Percentiles rank a stretch among this genome's conserved stretches.
phyloP scores from a whole-genome alignment of 2,797 vertebrate species.

The Cynodonichthys magdalenae region DNA sequence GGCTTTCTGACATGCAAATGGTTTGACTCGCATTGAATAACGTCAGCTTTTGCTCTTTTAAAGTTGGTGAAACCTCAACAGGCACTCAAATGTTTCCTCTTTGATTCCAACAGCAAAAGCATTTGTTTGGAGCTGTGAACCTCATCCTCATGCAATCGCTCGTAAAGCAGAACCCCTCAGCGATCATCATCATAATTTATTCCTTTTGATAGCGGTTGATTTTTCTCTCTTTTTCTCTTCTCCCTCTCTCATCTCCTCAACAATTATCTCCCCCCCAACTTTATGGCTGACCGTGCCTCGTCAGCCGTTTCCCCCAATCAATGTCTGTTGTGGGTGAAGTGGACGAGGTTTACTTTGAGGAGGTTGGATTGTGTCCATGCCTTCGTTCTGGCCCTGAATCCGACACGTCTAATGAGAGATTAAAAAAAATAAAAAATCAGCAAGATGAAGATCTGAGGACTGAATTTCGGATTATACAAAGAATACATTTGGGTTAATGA shows the following conservation, averaged over 20 bases:
- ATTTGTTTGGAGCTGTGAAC: constrained; percentile 20
- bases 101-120: constrained; percentile 36
- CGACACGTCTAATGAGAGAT: constrained; percentile 9
- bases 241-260: constrained; percentile 51
- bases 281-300: constrained; percentile 45
- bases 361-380: constrained; percentile 34
- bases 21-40: constrained; percentile 30
- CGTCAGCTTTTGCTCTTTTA: constrained; percentile 27
- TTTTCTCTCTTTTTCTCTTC: constrained; percentile 38
- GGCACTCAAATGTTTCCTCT: constrained; percentile 16
- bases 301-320: constrained; percentile 53
- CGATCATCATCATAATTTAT: constrained; percentile 27
- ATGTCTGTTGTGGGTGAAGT: constrained; percentile 37
- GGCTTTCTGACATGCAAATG: constrained; percentile 33
- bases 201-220: constrained; percentile 40
- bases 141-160: constrained; percentile 39
- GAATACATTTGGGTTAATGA: not conserved
- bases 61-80: constrained; percentile 19
- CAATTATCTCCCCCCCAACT: constrained; percentile 58
- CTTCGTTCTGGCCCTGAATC: constrained; percentile 7
- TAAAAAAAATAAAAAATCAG: constrained; percentile 4
- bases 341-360: constrained; percentile 29
- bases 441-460: not conserved
- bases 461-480: constrained; percentile 15
- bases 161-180: constrained; percentile 31